Percentiles rank a stretch among this genome's conserved stretches.
Conservation (phyloP, 37 sponge, comb jelly and placozoan species). For the Lycopodina hypogea region DNA sequence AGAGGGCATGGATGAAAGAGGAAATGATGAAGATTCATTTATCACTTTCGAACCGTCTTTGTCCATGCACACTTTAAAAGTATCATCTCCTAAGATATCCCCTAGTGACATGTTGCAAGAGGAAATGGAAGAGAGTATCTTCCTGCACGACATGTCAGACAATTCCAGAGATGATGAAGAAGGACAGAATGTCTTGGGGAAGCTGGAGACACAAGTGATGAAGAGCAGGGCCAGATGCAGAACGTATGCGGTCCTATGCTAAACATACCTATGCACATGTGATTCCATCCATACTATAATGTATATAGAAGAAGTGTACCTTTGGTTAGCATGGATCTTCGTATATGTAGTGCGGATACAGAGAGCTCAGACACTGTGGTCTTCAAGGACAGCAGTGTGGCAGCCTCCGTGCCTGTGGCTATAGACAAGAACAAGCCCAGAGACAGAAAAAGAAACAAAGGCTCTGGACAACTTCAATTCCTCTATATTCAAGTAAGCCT, state of each 20-base stretch:
- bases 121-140: constrained; percentile 16
- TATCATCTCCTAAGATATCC: no score
- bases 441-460: constrained; percentile 20
- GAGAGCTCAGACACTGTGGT: constrained; percentile 61
- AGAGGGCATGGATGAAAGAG: not conserved
- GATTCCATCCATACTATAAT: no score
- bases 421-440: constrained; percentile 1
- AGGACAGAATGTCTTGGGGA: constrained; percentile 6
- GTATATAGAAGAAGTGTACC: no score
- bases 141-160: constrained; percentile 26
- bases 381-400: constrained; percentile 41
- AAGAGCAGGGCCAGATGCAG: constrained; percentile 16
- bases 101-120: not conserved
- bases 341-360: constrained; percentile 4
- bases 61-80: not conserved
- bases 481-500: constrained; percentile 53
- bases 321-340: no score
- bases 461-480: constrained; percentile 29
- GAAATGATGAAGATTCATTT: constrained; percentile 13
- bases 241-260: constrained; percentile 21
- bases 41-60: constrained; percentile 36
- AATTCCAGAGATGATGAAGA: constrained; percentile 18
- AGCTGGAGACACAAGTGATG: constrained; percentile 44
- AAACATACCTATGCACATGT: not conserved
- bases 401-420: constrained; percentile 12